These are phyloP conservation scores for Bombylius major DNA, from an alignment of 2,888 invertebrate species.

Conservation along the genomic window DNA sequence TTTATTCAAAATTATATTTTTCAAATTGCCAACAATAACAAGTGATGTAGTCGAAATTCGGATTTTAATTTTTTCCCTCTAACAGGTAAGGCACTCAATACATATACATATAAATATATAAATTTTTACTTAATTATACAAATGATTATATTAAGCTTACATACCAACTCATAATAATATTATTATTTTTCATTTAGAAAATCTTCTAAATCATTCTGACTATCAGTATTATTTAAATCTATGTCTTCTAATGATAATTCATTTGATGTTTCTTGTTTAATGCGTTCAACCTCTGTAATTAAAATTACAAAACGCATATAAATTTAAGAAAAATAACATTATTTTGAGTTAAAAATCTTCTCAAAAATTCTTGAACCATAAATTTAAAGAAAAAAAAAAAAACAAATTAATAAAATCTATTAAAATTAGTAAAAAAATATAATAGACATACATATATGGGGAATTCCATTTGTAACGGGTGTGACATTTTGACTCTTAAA, in stretches of 20 bases:
- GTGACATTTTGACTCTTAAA: too few relatives aligned
- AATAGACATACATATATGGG: too few relatives aligned
- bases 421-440: not conserved
- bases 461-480: too few relatives aligned
- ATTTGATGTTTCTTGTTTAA: constrained; percentile 18
- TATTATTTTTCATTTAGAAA: constrained; percentile 41
- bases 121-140: too few relatives aligned
- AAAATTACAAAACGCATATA: not conserved
- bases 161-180: not conserved
- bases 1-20: too few relatives aligned
- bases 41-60: too few relatives aligned
- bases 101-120: too few relatives aligned
- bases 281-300: constrained; percentile 9
- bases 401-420: not conserved
- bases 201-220: constrained; percentile 46
- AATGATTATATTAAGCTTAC: too few relatives aligned
- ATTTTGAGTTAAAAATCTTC: not conserved
- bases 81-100: too few relatives aligned
- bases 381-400: too few relatives aligned
- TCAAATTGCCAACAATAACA: too few relatives aligned
- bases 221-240: constrained; percentile 47
- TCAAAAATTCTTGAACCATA: not conserved
- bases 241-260: constrained; percentile 48
- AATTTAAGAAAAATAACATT: not conserved
- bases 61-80: too few relatives aligned